phyloP scores from a whole-genome alignment of 2,797 vertebrate species.

The Limosa lapponica region DNA sequence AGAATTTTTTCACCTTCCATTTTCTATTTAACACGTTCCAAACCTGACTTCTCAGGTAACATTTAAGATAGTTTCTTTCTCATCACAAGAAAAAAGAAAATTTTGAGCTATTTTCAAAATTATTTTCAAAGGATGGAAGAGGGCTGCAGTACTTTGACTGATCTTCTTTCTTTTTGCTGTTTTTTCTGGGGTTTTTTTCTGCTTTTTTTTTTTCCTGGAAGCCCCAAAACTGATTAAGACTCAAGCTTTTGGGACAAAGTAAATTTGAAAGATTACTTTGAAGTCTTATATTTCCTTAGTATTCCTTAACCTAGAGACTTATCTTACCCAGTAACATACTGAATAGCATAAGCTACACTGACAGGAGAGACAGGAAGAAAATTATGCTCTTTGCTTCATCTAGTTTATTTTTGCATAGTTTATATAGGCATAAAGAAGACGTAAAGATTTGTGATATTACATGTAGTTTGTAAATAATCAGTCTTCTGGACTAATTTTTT shows the following conservation, averaged over 20 bases:
- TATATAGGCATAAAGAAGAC: neutral
- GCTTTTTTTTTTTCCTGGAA: fast-evolving
- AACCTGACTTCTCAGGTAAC: neutral
- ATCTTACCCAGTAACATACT: neutral
- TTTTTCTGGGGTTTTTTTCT: fast-evolving
- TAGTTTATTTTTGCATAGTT: neutral
- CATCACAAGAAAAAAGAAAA: neutral
- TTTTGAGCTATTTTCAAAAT: neutral
- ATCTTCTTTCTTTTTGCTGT: fast-evolving
- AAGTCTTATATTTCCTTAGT: neutral
- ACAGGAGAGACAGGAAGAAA: neutral
- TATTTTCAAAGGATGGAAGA: neutral
- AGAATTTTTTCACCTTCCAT: neutral
- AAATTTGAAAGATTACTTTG: neutral
- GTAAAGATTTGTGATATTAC: neutral
- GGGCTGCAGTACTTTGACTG: neutral
- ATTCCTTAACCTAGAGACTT: neutral
- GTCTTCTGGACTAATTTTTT: neutral
- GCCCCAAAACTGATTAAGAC: neutral
- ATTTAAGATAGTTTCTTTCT: neutral
- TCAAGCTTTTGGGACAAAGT: neutral
- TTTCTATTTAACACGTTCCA: conserved; percentile 3
- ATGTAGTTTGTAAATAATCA: neutral
- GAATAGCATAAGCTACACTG: neutral
- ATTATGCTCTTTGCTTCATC: neutral